Evolutionary conservation across 2,113 vertebrate species (phyloP), one percentile per base, ranked within the genome.

Genomic region (Saimiri boliviensis): DNA sequence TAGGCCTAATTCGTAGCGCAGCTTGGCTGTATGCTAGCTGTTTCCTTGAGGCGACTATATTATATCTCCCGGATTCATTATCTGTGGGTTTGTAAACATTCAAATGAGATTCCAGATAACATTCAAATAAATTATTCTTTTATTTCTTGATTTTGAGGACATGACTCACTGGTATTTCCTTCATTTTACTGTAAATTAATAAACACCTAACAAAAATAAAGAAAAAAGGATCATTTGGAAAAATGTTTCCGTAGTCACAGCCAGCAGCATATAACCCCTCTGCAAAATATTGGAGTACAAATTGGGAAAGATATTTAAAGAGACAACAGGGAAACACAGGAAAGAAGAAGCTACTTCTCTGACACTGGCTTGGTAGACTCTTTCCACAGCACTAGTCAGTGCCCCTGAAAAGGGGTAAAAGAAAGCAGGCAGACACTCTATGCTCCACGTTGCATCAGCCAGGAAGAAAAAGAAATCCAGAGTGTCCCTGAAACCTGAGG

Each of bases 171-270:
- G 47, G 12, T 21, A 84, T 79, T 70, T 54, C 58, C n/a, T 84
- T 58, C 47, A n/a, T 71, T 90, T 89, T 95, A n/a, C 49, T 88
- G 9, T 85, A 80, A 76, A 85, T 95, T 90, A 93, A 58, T 40
- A 52, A 81, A 88, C 20, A 8, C 27, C 63, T 93, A 93, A 63
- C 37, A 88, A 42, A 89, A 79, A 91, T 77, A 81, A 90, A 95
- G 56, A 77, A 83, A 81, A 94, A 63, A 8, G 4, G 49, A 66
- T 83, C 54, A 54, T 83, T 79, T 93, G 56, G 58, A 37, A 25
- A 89, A 90, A 58, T 37, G 10, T 84, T 71, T 85, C 77, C 71
- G 6, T 93, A 13, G n/a, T 93, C 37, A 93, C 13, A 81, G 40
- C 32, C 95, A 73, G 47, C 16, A 91, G 11, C 30, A 66, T 82